Base-by-base conservation (phyloP, 2,888 invertebrate species). In the Cryptus viduatorius region DNA sequence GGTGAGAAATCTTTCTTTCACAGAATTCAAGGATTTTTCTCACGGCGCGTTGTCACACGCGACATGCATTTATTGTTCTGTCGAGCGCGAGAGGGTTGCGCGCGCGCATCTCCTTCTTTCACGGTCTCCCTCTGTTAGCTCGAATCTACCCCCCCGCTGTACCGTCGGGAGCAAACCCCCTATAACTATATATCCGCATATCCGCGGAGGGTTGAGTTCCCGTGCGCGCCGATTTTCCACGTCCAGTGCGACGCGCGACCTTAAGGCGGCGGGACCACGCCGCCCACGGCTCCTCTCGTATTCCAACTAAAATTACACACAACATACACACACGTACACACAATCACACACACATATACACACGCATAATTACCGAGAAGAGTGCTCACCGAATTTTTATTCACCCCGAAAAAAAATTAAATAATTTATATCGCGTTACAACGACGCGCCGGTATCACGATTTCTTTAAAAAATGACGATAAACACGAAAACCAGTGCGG, bases 191-290 rank as follows among this genome's bases (percentile, higher is more conserved):
- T 82, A 76, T 76, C 46, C 46, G 19, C 65, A 79, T 79, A 77
- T 72, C 16, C 53, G 42, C 59, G 59, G 82, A 79, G 84, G 87
- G 87, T 85, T 86, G 86, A 85, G 85, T 85, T 75, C 24, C 67
- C 79, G 85, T 82, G 82, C 87, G 73, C 84, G 86, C 80, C 85
- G 83, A 87, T 83, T 82, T 75, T 85, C 86, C 83, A 88, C 79
- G 86, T 87, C 75, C 91, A 92, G 92, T 92, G 88, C 88, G 90
- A 92, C 90, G 92, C 92, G 92, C 92, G 92, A 91, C 88, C 88
- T 88, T 87, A 87, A 87, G 88, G 89, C 89, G 92, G 90, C 87
- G 88, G 89, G 90, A 91, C 86, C 90, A 90, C 90, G 90, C 89
- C 91, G 90, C 90, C 90, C 90, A 90, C 90, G 90, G 88, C 89